A percentile compares a stretch with the other conserved stretches of the same genome.
These are phyloP conservation scores for Drosophila simulans DNA, from an alignment of 1,140 invertebrate genomes.

Conservation along the genomic window DNA sequence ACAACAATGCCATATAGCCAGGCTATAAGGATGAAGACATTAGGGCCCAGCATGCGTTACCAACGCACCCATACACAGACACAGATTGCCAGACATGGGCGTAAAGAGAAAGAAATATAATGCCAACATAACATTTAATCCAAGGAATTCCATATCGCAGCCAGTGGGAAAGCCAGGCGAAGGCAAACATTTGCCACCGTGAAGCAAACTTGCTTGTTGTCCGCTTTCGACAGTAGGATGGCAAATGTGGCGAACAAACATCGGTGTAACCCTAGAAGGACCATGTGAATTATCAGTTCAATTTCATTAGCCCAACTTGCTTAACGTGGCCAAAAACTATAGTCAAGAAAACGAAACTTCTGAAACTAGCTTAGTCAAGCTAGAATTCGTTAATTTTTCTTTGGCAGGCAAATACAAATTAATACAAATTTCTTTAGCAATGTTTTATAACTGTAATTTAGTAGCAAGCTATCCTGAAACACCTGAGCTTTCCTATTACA, in stretches of 20 bases:
- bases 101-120: conserved; percentile 81
- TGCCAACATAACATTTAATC: conserved; percentile 83
- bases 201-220: conserved; percentile 33
- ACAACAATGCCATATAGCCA: conserved; percentile 34
- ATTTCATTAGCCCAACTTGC: conserved; percentile 5
- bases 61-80: conserved; percentile 27
- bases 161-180: conserved; percentile 40
- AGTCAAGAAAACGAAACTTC: too few relatives aligned
- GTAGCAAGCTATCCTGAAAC: too few relatives aligned
- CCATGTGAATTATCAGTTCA: conserved; percentile 25
- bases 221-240: neutral
- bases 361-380: too few relatives aligned
- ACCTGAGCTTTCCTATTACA: neutral
- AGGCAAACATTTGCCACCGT: conserved; percentile 46
- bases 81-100: conserved; percentile 50
- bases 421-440: too few relatives aligned
- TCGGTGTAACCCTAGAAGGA: conserved; percentile 11
- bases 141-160: conserved; percentile 78
- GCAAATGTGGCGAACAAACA: conserved; percentile 16
- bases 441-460: too few relatives aligned
- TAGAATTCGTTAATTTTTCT: too few relatives aligned
- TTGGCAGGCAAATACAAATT: too few relatives aligned
- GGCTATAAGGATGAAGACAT: conserved; percentile 73
- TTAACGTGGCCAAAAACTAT: neutral
- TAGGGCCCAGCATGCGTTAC: conserved; percentile 78